phyloP scores from a whole-genome alignment of 2,113 vertebrate genomes.

The Equus quagga region DNA sequence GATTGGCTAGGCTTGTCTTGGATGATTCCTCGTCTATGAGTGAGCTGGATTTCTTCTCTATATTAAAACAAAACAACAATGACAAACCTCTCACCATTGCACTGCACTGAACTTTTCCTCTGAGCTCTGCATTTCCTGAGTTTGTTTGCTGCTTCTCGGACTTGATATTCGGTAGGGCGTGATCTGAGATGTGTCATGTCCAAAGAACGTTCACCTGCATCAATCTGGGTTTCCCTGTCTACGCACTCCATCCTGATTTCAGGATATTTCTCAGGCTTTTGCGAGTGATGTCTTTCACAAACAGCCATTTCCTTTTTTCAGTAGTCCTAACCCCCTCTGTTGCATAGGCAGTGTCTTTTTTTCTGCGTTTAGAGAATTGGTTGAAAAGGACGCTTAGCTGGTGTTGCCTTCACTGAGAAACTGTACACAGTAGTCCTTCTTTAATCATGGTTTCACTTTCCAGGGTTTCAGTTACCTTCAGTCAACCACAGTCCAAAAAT shows the following conservation, averaged over 20 bases:
- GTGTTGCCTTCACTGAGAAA: fast-evolving
- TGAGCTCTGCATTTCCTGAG: fast-evolving
- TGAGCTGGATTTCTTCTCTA: fast-evolving
- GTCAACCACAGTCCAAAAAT: too few relatives aligned
- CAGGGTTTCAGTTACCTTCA: too few relatives aligned
- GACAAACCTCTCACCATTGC: not conserved
- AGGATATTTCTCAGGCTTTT: not conserved
- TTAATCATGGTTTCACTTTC: too few relatives aligned
- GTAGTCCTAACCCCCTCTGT: not conserved
- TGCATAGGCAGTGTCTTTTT: not conserved
- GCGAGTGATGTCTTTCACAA: not conserved
- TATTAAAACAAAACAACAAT: fast-evolving
- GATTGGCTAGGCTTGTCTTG: not conserved
- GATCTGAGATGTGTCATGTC: not conserved
- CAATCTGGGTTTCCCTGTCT: not conserved
- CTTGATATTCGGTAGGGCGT: fast-evolving
- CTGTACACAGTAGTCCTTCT: too few relatives aligned
- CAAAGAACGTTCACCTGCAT: fast-evolving
- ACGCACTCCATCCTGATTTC: fast-evolving
- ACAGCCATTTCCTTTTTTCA: not conserved
- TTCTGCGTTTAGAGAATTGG: not conserved
- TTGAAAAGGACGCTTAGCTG: too few relatives aligned
- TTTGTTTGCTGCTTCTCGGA: not conserved
- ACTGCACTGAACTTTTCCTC: fast-evolving
- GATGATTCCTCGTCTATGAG: fast-evolving